Conservation (phyloP, 1,140 invertebrate genomes). For the Tetranychus cinnabarinus region DNA sequence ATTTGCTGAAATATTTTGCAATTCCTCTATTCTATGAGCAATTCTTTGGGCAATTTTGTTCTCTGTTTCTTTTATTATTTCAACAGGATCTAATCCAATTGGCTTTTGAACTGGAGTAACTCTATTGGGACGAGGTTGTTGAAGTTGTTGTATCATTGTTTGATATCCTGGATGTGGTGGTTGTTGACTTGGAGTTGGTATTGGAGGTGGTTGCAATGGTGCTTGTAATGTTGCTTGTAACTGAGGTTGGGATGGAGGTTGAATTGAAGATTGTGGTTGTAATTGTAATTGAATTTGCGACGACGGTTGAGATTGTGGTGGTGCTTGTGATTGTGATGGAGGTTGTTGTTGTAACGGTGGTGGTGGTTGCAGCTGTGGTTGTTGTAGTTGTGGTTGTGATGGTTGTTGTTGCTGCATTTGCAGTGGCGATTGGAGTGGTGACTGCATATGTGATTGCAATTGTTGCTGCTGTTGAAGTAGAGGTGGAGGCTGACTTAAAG, state of each 20-base stretch:
- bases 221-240: neutral
- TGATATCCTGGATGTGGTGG: constrained; percentile 17
- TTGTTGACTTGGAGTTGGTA: constrained; percentile 5
- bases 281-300: constrained; percentile 4
- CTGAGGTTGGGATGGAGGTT: neutral
- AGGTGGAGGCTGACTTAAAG: neutral
- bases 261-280: constrained; percentile 3
- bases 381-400: neutral
- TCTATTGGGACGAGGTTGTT: constrained; percentile 25
- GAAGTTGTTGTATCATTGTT: constrained; percentile 12
- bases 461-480: too few species aligned
- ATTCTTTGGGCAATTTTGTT: constrained; percentile 54
- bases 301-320: constrained; percentile 2
- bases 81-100: constrained; percentile 71
- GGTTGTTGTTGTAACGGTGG: neutral
- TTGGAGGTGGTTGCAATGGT: neutral
- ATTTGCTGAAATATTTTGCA: constrained; percentile 51
- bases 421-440: neutral
- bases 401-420: neutral
- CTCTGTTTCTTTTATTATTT: constrained; percentile 79
- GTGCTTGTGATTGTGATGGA: neutral
- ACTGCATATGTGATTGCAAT: neutral
- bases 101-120: constrained; percentile 74
- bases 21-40: constrained; percentile 54
- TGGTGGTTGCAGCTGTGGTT: neutral